Conservation (phyloP, 1,140 invertebrate species). For the Potamilus streckersoni region DNA sequence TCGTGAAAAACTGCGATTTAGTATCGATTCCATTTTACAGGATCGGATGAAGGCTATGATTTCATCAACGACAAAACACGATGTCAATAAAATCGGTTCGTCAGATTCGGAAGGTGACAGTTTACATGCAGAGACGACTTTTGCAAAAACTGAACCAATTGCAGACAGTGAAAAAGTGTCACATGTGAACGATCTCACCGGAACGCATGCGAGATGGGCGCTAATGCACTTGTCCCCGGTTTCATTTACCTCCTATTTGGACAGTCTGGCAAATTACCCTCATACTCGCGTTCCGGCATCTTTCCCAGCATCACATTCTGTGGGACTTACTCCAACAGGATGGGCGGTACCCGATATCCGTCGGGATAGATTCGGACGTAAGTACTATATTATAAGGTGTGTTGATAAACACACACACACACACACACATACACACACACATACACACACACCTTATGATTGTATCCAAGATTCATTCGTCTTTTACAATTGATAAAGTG, state of each 20-base stretch:
- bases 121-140: background rate
- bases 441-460: background rate
- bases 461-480: background rate
- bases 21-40: background rate
- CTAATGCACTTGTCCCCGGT: no score
- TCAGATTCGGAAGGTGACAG: background rate
- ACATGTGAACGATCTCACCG: background rate
- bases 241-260: no score
- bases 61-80: background rate
- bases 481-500: background rate
- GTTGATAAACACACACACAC: background rate
- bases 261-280: no score
- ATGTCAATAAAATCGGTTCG: background rate
- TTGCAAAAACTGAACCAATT: background rate
- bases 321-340: background rate
- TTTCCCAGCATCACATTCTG: no score
- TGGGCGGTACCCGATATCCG: slow-evolving; percentile 1
- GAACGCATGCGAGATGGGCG: no score
- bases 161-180: background rate
- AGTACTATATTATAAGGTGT: background rate
- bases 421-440: background rate
- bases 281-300: no score
- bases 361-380: slow-evolving; percentile 22
- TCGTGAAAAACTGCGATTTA: background rate
- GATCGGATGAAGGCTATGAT: background rate